Evolutionary conservation across 2,888 invertebrate species (phyloP), one percentile per base, ranked within the genome.

Genomic region (Ypsolopha sequella): DNA sequence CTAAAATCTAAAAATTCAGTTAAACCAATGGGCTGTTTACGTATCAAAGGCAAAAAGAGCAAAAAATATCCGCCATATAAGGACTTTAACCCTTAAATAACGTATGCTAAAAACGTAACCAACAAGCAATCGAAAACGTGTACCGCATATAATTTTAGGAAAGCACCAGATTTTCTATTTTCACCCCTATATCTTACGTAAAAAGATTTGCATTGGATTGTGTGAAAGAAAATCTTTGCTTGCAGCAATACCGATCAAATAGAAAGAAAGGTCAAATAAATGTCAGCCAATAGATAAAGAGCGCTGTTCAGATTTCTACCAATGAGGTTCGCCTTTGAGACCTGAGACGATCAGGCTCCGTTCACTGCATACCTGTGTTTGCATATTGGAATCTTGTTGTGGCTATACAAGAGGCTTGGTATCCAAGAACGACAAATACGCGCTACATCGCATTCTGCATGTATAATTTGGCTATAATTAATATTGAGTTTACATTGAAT

Each of bases 71-170:
- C 60, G 60, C 76, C 74, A 65, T 77, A 75, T 61, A 70, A 60
- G 70, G 73, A 61, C 68, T 66, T 68, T 66, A 64, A 67, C 70
- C 64, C 66, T 65, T 59, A 60, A 55, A 70, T 76, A 66, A 61
- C 57, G 72, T 76, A 81, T 81, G 76, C 77, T 60, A 60, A 56
- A 58, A 58, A 64, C 72, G 68, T 58, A 55, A 65, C 61, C 54
- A 74, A 81, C 81, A 80, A 70, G 76, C 68, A 58, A 65, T 63
- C 61, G 60, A 61, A 68, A 59, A 68, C 81, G 78, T 80, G 81
- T 60, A 57, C 65, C 50, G 81, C 69, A 81, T 81, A 66, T 72
- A 65, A 58, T 56, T 47, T 55, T 44, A 43, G 44, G 34, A 43
- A 39, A 47, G 7, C 33, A 43, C 14, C 13, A 6, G 43, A 8